Percentiles rank a stretch among this genome's conserved stretches.
Conservation (phyloP, 2,888 invertebrate genomes). For the Drosophila formosana region DNA sequence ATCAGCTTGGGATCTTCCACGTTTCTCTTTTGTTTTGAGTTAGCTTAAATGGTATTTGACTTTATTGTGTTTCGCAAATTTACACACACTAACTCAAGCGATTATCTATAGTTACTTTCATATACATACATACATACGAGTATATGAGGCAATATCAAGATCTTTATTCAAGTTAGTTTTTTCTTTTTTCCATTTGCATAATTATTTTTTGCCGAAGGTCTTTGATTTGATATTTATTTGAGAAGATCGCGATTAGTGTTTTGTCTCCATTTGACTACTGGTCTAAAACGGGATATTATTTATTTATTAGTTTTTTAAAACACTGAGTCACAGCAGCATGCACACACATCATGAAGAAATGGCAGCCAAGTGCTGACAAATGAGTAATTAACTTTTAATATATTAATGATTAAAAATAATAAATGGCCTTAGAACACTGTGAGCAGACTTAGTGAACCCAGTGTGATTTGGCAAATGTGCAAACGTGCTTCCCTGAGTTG, state of each 20-base stretch:
- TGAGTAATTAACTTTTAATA: not conserved
- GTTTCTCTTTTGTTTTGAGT: constrained; percentile 54
- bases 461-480: constrained; percentile 11
- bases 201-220: constrained; percentile 25
- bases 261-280: constrained; percentile 34
- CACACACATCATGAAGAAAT: not conserved
- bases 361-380: not conserved
- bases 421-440: not conserved
- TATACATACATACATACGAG: not conserved
- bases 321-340: constrained; percentile 31
- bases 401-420: not conserved
- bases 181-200: constrained; percentile 30
- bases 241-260: constrained; percentile 32
- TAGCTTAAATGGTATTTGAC: constrained; percentile 55
- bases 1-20: constrained; percentile 59
- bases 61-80: constrained; percentile 29
- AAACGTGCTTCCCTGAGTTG: not conserved
- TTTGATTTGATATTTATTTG: constrained; percentile 39
- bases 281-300: constrained; percentile 19
- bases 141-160: constrained; percentile 33
- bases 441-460: constrained; percentile 13
- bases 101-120: constrained; percentile 13
- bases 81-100: constrained; percentile 22
- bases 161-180: constrained; percentile 14
- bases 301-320: constrained; percentile 7